Evolutionary conservation across 2,888 invertebrate species (phyloP), one percentile per base, ranked within the genome.

Genomic region (Theretra japonica): DNA sequence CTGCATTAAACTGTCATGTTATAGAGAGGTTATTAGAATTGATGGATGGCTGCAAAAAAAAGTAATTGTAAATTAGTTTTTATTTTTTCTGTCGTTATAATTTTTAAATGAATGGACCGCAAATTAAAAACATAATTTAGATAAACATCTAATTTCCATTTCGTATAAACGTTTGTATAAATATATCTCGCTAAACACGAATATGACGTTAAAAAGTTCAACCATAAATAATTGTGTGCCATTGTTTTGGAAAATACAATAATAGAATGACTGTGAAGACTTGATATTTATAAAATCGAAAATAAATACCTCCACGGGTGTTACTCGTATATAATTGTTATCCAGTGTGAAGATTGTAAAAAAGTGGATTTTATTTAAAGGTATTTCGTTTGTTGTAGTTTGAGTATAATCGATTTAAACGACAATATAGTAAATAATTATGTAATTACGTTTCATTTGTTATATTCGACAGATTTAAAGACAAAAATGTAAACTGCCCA

Each of bases 291-390:
- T 65, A 23, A 48, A 48, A 65, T 41, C 3, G 7, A 33, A 53
- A 41, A 41, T 41, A 60, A 60, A 62, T 33, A 11, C 59, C 30
- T 65, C 65, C 21, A 19, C 65, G 23, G 23, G 41, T n/a, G 53
- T 53, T 53, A 6, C n/a, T 53, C 53, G 53, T 65, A 23, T 48
- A 48, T 65, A 65, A 33, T 41, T 41, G 62, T 65, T 65, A 65
- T 65, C 41, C 65, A 48, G 5, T 23, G 48, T 65, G 65, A 65
- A 23, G 30, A 62, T 11, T 48, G 65, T 65, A 65, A 23, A 21
- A 41, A 23, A 48, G 15, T 15, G 11, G 1, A n/a, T 7, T 53
- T 33, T 41, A n/a, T n/a, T n/a, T 23, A 48, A 28, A 17, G 25
- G 23, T 48, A 17, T 65, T 65, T 65, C 23, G 15, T 41, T 65